phyloP scores from a whole-genome alignment of 2,888 invertebrate genomes.

The Alentia gelatinosa region DNA sequence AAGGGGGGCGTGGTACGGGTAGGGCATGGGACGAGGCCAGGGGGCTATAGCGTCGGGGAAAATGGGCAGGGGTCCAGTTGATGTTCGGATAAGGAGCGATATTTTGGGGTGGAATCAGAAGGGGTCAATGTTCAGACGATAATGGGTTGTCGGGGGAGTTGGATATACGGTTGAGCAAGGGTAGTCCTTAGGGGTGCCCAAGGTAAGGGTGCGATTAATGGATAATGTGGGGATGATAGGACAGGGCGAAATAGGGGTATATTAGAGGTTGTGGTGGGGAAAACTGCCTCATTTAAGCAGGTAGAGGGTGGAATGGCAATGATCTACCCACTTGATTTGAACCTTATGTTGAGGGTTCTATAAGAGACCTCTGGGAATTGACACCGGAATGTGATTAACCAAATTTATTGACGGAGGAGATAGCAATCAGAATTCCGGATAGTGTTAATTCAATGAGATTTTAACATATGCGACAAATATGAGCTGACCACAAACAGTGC shows the following conservation, averaged over 20 bases:
- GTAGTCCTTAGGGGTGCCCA: not conserved
- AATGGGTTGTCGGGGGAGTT: not conserved
- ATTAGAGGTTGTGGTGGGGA: not conserved
- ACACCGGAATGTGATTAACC: no score
- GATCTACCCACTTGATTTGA: no score
- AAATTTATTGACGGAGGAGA: no score
- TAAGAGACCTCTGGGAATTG: no score
- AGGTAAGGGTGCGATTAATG: not conserved
- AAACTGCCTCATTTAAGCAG: no score
- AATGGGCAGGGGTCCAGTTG: not conserved
- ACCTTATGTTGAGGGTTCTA: no score
- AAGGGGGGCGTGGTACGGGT: not conserved
- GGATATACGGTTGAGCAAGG: not conserved
- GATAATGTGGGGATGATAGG: constrained; percentile 1
- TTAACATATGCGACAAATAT: no score
- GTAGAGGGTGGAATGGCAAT: no score
- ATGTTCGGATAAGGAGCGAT: not conserved
- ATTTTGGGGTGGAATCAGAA: not conserved
- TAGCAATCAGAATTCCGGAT: no score
- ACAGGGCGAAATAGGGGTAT: not conserved
- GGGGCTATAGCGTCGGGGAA: not conserved
- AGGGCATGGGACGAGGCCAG: not conserved
- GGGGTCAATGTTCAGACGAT: not conserved
- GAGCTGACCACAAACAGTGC: no score
- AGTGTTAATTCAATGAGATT: no score